A percentile compares a stretch with the other conserved stretches of the same genome.
Conservation (phyloP, 2,888 invertebrate species). For the Willowsia nigromaculata region DNA sequence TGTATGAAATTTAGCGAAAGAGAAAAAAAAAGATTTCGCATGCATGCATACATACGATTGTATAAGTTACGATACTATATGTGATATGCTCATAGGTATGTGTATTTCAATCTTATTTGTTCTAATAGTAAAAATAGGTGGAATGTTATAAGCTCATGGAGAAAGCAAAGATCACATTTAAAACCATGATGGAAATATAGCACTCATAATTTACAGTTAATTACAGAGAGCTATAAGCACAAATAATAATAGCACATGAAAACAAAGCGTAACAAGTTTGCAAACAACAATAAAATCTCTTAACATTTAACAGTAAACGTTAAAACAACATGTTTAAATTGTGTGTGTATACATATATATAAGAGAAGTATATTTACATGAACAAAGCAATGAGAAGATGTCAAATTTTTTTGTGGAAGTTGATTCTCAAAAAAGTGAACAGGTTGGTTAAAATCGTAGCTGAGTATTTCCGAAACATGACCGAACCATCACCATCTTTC, state of each 20-base stretch:
- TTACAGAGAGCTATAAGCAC: too few species aligned
- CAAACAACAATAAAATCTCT: not conserved
- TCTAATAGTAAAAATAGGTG: too few species aligned
- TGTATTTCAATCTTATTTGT: too few species aligned
- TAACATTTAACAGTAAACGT: not conserved
- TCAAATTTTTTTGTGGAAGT: not conserved
- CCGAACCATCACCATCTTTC: not conserved
- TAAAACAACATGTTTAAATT: not conserved
- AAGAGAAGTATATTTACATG: constrained; percentile 10
- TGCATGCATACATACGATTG: too few species aligned
- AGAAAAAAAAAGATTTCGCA: too few species aligned
- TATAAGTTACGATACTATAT: too few species aligned
- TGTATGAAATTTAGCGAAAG: too few species aligned
- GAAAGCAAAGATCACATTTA: too few species aligned
- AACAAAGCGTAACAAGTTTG: constrained; percentile 59
- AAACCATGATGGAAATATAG: too few species aligned
- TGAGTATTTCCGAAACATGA: constrained; percentile 13
- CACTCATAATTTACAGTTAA: too few species aligned
- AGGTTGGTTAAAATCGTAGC: constrained; percentile 21
- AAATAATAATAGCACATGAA: not conserved
- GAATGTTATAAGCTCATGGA: too few species aligned
- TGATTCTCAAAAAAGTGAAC: constrained; percentile 22
- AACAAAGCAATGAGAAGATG: not conserved
- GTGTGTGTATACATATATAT: not conserved
- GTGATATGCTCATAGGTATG: too few species aligned